Percentiles rank a stretch among this genome's conserved stretches.
Conservation (phyloP, 2,888 invertebrate genomes). For the Amiota mariae region DNA sequence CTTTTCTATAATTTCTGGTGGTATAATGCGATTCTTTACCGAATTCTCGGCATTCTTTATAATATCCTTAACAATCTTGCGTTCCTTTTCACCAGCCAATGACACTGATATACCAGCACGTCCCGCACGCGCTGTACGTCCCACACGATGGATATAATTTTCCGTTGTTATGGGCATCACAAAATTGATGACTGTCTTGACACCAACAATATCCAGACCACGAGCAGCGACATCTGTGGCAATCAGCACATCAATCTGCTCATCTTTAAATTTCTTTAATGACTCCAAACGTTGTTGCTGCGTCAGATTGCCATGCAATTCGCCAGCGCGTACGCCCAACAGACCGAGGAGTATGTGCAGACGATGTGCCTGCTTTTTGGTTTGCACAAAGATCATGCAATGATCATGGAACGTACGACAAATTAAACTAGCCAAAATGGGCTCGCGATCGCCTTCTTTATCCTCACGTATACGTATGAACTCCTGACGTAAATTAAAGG, state of each 20-base stretch:
- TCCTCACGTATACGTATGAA: constrained; percentile 94
- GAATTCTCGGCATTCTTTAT: constrained; percentile 89
- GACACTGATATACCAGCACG: constrained; percentile 95
- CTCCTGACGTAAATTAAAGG: constrained; percentile 95
- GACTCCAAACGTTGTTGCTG: constrained; percentile 95
- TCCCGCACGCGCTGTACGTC: constrained; percentile 96
- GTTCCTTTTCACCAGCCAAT: constrained; percentile 93
- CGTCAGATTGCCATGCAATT: constrained; percentile 96
- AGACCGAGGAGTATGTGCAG: constrained; percentile 93
- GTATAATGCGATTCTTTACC: constrained; percentile 90
- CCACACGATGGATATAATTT: constrained; percentile 96
- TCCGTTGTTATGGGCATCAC: constrained; percentile 94
- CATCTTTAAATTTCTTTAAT: constrained; percentile 89
- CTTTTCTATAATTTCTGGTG: constrained; percentile 91
- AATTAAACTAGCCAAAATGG: constrained; percentile 86
- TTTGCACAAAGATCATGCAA: constrained; percentile 96
- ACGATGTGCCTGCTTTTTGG: constrained; percentile 95
- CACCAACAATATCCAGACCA: constrained; percentile 95
- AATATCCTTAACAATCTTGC: constrained; percentile 92
- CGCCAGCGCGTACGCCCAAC: constrained; percentile 88
- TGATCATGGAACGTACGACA: constrained; percentile 92
- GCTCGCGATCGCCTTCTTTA: constrained; percentile 92
- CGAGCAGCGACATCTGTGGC: constrained; percentile 96
- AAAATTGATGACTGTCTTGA: constrained; percentile 97
- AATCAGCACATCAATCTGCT: constrained; percentile 88